Conservation (phyloP, 1,140 invertebrate genomes). For the Brachionus angularis region DNA sequence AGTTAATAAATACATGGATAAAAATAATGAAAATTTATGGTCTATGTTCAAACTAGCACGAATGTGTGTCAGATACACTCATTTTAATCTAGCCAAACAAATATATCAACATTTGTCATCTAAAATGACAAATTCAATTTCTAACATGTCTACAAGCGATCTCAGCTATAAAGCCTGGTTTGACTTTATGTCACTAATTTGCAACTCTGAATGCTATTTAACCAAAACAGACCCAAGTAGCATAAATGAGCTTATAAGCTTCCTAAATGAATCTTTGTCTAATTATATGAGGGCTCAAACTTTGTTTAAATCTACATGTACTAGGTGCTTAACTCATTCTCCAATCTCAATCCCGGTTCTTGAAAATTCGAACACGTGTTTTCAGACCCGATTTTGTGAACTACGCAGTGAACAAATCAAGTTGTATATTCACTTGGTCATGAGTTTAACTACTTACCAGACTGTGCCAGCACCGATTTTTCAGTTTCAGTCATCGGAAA, state of each 20-base stretch:
- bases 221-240: background rate
- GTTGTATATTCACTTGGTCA: slow-evolving; percentile 18
- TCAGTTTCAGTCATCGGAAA: slow-evolving; percentile 26
- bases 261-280: slow-evolving; percentile 7
- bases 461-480: slow-evolving; percentile 22
- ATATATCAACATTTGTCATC: slow-evolving; percentile 25
- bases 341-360: background rate
- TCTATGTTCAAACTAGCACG: slow-evolving; percentile 8
- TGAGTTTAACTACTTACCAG: background rate
- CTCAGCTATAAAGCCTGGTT: slow-evolving; percentile 31
- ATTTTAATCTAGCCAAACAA: background rate
- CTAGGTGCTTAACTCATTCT: background rate
- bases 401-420: slow-evolving; percentile 37
- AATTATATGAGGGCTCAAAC: background rate
- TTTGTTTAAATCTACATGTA: slow-evolving; percentile 31
- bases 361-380: slow-evolving; percentile 13
- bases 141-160: slow-evolving; percentile 26
- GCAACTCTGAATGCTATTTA: slow-evolving; percentile 1
- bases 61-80: slow-evolving; percentile 36
- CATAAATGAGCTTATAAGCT: background rate
- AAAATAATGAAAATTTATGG: background rate
- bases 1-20: background rate
- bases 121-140: background rate
- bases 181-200: slow-evolving; percentile 12
- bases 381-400: slow-evolving; percentile 31